These are phyloP conservation scores for Hemibagrus wyckioides DNA, from an alignment of 2,113 vertebrate species.

Conservation along the genomic window DNA sequence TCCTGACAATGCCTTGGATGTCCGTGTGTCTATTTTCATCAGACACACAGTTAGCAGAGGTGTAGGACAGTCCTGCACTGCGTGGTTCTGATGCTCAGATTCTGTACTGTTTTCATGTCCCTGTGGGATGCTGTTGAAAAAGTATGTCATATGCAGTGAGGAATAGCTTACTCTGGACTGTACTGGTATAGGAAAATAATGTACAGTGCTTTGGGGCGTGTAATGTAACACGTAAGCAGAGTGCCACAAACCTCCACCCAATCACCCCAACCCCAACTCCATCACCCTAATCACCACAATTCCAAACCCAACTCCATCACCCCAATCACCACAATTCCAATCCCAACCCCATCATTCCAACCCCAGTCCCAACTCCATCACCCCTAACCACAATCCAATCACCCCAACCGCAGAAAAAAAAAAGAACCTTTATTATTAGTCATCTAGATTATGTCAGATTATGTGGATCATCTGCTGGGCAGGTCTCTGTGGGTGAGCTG, in stretches of 20 bases:
- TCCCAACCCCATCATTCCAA: not conserved
- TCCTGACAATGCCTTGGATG: not conserved
- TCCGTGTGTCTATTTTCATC: not conserved
- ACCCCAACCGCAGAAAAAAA: too few species aligned
- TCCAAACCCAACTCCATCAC: too few species aligned
- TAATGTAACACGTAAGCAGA: too few species aligned
- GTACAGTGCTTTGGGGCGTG: too few species aligned
- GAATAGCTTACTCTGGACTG: not conserved
- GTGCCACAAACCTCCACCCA: too few species aligned
- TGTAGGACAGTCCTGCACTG: not conserved
- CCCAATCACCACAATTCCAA: not conserved
- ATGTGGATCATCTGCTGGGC: too few species aligned
- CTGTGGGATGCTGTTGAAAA: not conserved
- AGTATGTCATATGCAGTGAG: not conserved
- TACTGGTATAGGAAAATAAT: not conserved
- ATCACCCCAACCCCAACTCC: too few species aligned
- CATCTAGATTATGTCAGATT: too few species aligned
- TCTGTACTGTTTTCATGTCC: not conserved
- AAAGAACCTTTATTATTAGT: not conserved
- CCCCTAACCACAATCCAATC: too few species aligned
- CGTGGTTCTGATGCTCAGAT: not conserved
- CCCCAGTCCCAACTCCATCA: too few species aligned
- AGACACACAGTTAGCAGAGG: not conserved
- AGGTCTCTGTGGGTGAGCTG: too few species aligned
- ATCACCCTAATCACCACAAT: too few species aligned